phyloP scores from a whole-genome alignment of 2,797 vertebrate genomes.

The Sternotherus odoratus region DNA sequence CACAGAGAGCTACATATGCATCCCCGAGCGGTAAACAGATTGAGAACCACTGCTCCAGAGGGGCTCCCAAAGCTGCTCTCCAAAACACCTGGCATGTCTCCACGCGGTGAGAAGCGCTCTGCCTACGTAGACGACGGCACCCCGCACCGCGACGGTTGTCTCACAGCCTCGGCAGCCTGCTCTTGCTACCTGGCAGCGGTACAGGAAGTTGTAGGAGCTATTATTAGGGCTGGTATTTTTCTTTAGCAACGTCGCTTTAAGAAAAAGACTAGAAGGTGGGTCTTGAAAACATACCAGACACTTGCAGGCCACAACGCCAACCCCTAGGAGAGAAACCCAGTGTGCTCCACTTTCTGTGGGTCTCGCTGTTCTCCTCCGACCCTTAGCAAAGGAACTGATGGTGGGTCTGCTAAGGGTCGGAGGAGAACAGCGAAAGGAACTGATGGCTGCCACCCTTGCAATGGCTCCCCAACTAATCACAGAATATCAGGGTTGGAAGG shows the following conservation, averaged over 20 bases:
- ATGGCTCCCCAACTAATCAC: not conserved
- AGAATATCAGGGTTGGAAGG: too few species aligned
- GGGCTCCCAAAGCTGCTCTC: not conserved
- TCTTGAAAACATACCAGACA: not conserved
- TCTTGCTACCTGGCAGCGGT: constrained; percentile 64
- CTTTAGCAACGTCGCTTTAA: not conserved
- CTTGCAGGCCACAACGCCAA: not conserved
- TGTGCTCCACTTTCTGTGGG: not conserved
- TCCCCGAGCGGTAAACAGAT: too few species aligned
- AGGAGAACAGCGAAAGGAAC: too few species aligned
- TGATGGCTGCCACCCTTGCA: not conserved
- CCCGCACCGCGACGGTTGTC: not conserved
- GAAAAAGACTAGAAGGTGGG: not conserved
- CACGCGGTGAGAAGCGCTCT: fast-evolving
- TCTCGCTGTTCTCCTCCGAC: not conserved
- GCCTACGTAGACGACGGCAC: fast-evolving
- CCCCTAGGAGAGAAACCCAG: not conserved
- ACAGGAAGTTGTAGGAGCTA: constrained; percentile 70
- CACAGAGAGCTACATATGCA: too few species aligned
- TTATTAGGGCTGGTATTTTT: constrained; percentile 42
- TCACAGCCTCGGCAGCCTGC: constrained; percentile 15
- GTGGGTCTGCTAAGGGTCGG: too few species aligned
- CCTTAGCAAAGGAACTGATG: too few species aligned
- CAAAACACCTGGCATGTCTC: not conserved
- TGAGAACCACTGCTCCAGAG: too few species aligned